Evolutionary conservation across 2,797 vertebrate genomes (phyloP).

Genomic region (Trichosurus vulpecula): DNA sequence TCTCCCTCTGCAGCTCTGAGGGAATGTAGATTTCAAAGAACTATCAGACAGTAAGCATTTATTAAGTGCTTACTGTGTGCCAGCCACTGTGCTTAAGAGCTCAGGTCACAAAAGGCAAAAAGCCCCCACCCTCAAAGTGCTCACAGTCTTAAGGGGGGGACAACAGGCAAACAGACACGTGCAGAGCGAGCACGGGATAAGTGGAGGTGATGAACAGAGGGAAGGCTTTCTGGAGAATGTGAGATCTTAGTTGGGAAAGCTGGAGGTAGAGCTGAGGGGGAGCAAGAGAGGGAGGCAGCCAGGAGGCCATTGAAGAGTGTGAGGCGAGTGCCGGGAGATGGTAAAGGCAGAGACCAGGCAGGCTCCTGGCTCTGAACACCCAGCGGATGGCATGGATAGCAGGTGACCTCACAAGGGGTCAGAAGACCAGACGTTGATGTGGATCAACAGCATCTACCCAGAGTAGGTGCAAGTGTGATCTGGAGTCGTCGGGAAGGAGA

Average conservation of each 20-base stretch:
- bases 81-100: background rate
- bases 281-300: too few species aligned
- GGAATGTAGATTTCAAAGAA: background rate
- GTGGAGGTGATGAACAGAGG: too few species aligned
- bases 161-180: rapidly evolving
- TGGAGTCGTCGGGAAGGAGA: background rate
- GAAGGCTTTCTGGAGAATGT: too few species aligned
- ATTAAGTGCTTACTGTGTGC: background rate
- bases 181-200: too few species aligned
- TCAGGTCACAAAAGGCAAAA: background rate
- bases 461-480: background rate
- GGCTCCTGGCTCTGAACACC: rapidly evolving
- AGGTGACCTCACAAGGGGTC: too few species aligned
- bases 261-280: too few species aligned
- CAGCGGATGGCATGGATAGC: rapidly evolving
- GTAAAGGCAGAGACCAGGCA: background rate
- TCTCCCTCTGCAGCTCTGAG: background rate
- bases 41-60: background rate
- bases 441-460: too few species aligned
- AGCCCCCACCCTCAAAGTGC: too few species aligned
- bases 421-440: too few species aligned
- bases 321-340: rapidly evolving
- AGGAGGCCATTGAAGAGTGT: too few species aligned
- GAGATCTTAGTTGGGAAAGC: too few species aligned
- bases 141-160: background rate